phyloP scores from a whole-genome alignment of 2,888 invertebrate genomes.

The Cyclophora albipunctata region DNA sequence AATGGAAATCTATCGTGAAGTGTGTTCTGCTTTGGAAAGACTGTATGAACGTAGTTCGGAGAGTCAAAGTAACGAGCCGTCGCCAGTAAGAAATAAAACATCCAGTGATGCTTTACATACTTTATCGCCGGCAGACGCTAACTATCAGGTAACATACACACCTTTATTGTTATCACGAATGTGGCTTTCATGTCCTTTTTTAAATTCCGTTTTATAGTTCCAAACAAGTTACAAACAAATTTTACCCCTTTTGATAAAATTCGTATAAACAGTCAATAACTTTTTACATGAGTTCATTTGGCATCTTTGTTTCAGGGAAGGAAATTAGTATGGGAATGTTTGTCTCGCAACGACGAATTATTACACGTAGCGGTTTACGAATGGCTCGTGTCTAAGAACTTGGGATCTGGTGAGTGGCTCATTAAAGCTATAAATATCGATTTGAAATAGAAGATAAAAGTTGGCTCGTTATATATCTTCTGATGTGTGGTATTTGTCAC shows the following conservation, averaged over 20 bases:
- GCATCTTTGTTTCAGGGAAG: slow-evolving; percentile 39
- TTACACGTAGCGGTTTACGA: slow-evolving; percentile 94
- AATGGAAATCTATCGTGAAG: slow-evolving; percentile 91
- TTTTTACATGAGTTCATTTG: too few species aligned
- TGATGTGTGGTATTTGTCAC: too few species aligned
- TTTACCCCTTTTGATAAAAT: too few species aligned
- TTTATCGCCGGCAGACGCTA: slow-evolving; percentile 60
- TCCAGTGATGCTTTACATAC: slow-evolving; percentile 43
- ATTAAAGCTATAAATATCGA: not conserved
- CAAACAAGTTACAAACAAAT: not conserved
- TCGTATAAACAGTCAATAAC: too few species aligned
- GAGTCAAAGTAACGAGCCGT: slow-evolving; percentile 51
- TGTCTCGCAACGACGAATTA: slow-evolving; percentile 87
- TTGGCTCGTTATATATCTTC: too few species aligned
- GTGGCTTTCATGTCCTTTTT: not conserved
- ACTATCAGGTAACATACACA: slow-evolving; percentile 45
- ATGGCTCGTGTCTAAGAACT: slow-evolving; percentile 89
- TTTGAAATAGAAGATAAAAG: too few species aligned
- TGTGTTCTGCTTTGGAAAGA: slow-evolving; percentile 85
- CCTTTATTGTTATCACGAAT: not conserved
- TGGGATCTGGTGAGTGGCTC: slow-evolving; percentile 67
- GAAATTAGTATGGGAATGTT: slow-evolving; percentile 78
- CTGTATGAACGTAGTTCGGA: slow-evolving; percentile 77
- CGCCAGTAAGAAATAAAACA: slow-evolving; percentile 35
- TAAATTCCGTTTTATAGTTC: not conserved